These are phyloP conservation scores for Sebastes minor DNA, from an alignment of 2,797 vertebrate genomes.

Conservation along the genomic window DNA sequence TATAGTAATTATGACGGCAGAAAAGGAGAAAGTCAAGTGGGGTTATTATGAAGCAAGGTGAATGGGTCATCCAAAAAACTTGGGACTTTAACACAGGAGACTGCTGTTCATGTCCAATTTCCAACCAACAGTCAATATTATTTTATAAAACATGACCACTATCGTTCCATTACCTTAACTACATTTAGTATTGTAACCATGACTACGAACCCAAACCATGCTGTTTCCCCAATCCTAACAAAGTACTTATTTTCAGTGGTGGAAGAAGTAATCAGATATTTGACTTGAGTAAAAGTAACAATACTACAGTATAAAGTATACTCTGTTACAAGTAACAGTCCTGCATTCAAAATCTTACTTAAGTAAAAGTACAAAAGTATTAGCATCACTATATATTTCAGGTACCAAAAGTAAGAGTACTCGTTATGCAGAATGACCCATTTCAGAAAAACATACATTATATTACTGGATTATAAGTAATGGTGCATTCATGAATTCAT, in stretches of 20 bases:
- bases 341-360: too few species aligned
- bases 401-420: too few species aligned
- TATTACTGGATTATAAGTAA: too few species aligned
- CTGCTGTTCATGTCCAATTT: neutral
- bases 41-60: neutral
- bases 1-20: neutral
- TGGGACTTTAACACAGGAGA: neutral
- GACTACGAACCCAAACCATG: neutral
- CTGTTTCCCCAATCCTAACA: neutral
- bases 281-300: too few species aligned
- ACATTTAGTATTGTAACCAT: neutral
- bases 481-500: rapidly evolving
- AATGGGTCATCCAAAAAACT: neutral
- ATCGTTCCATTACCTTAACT: neutral
- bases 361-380: too few species aligned
- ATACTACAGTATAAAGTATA: too few species aligned
- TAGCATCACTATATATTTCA: rapidly evolving
- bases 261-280: too few species aligned
- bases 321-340: too few species aligned
- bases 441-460: too few species aligned
- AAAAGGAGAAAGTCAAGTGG: neutral
- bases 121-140: neutral
- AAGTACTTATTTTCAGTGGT: neutral
- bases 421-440: too few species aligned
- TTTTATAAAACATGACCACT: neutral